A percentile compares a stretch with the other conserved stretches of the same genome.
Conservation (phyloP, 2,888 invertebrate species). For the Drosophila macrospina region DNA sequence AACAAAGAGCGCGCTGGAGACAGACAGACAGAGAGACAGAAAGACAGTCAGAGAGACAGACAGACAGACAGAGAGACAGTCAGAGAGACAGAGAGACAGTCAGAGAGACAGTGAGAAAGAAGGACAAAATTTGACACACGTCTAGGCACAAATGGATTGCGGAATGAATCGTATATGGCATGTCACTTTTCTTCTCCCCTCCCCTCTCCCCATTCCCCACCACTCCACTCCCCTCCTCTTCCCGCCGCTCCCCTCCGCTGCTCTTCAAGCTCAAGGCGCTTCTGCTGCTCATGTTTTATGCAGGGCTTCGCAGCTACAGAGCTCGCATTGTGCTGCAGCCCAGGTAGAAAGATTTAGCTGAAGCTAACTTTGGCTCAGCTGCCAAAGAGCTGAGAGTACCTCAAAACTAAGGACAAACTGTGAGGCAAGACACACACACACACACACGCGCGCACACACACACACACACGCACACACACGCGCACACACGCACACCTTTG, state of each 20-base stretch:
- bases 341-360: slow-evolving; percentile 31
- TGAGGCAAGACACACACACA: slow-evolving; percentile 15
- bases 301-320: slow-evolving; percentile 33
- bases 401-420: slow-evolving; percentile 49
- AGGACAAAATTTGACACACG: slow-evolving; percentile 73
- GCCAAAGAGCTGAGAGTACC: slow-evolving; percentile 16
- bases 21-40: not conserved
- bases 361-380: slow-evolving; percentile 27
- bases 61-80: slow-evolving; percentile 4
- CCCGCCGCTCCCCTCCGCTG: not conserved
- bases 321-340: slow-evolving; percentile 23
- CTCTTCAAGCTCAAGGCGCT: slow-evolving; percentile 13
- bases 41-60: not conserved
- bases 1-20: slow-evolving; percentile 52
- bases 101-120: slow-evolving; percentile 2
- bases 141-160: slow-evolving; percentile 66
- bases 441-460: slow-evolving; percentile 14
- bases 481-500: no score
- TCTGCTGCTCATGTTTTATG: slow-evolving; percentile 72
- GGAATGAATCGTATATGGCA: slow-evolving; percentile 33
- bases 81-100: not conserved
- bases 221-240: slow-evolving; percentile 15
- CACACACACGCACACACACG: no score
- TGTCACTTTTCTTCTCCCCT: slow-evolving; percentile 36
- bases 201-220: not conserved